Percentiles rank a stretch among this genome's conserved stretches.
Evolutionary conservation across 2,113 vertebrate genomes (phyloP).

Genomic region (Macroglossus sobrinus): DNA sequence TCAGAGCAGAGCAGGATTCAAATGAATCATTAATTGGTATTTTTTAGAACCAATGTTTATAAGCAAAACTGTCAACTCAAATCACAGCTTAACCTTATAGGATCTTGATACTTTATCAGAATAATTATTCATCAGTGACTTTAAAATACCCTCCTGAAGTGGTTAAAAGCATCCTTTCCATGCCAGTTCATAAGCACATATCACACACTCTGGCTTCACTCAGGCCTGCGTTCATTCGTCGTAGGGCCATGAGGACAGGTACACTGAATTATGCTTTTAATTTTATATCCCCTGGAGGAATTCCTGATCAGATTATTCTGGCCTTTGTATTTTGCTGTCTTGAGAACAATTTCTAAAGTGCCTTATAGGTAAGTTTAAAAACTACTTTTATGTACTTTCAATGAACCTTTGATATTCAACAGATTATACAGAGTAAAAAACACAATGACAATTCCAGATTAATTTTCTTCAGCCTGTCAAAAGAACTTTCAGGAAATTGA

Average conservation of each 20-base stretch:
- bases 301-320: constrained; percentile 31
- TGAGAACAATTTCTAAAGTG: constrained; percentile 51
- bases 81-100: constrained; percentile 55
- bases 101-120: constrained; percentile 54
- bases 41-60: constrained; percentile 62
- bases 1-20: constrained; percentile 58
- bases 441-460: not conserved
- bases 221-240: not conserved
- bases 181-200: not conserved
- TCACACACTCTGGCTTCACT: not conserved
- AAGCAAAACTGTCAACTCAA: constrained; percentile 60
- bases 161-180: not conserved
- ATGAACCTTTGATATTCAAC: constrained; percentile 23
- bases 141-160: constrained; percentile 34
- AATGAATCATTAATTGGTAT: constrained; percentile 60
- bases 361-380: constrained; percentile 40
- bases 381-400: constrained; percentile 1
- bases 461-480: constrained; percentile 21
- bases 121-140: constrained; percentile 37
- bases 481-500: not conserved
- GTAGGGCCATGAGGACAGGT: not conserved
- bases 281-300: constrained; percentile 46
- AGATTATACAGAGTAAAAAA: constrained; percentile 25
- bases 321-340: constrained; percentile 16
- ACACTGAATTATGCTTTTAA: constrained; percentile 55